phyloP scores from a whole-genome alignment of 2,797 vertebrate genomes.

The Amniataba percoides region DNA sequence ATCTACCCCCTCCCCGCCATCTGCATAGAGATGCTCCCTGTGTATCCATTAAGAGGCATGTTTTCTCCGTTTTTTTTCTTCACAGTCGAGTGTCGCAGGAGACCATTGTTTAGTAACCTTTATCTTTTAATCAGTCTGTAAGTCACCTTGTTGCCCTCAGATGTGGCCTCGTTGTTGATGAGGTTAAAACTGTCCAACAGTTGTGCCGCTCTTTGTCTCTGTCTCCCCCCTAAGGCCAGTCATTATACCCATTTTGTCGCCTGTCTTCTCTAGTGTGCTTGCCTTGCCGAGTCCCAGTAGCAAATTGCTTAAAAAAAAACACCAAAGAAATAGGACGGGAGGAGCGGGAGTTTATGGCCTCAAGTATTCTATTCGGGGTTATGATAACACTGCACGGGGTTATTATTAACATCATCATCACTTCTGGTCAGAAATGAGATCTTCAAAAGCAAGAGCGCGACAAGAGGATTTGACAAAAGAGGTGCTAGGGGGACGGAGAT shows the following conservation, averaged over 20 bases:
- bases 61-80: neutral
- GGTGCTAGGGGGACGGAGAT: constrained; percentile 52
- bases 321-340: constrained; percentile 63
- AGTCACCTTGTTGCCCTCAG: constrained; percentile 44
- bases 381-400: constrained; percentile 57
- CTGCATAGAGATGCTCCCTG: constrained; percentile 11
- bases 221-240: constrained; percentile 61
- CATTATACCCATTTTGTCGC: constrained; percentile 80
- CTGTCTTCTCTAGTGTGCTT: constrained; percentile 64
- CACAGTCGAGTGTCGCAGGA: constrained; percentile 13
- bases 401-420: constrained; percentile 75
- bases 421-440: constrained; percentile 68
- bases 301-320: constrained; percentile 62
- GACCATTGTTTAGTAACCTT: constrained; percentile 34
- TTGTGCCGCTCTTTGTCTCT: constrained; percentile 51
- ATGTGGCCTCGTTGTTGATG: constrained; percentile 47
- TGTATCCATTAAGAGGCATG: constrained; percentile 11
- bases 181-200: constrained; percentile 62
- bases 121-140: constrained; percentile 45
- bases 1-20: neutral
- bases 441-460: constrained; percentile 57
- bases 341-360: constrained; percentile 62
- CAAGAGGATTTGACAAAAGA: constrained; percentile 54
- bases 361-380: constrained; percentile 61
- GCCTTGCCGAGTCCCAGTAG: constrained; percentile 38